A percentile compares a stretch with the other conserved stretches of the same genome.
Conservation (phyloP, 2,113 vertebrate species). For the Baryphthengus martii region DNA sequence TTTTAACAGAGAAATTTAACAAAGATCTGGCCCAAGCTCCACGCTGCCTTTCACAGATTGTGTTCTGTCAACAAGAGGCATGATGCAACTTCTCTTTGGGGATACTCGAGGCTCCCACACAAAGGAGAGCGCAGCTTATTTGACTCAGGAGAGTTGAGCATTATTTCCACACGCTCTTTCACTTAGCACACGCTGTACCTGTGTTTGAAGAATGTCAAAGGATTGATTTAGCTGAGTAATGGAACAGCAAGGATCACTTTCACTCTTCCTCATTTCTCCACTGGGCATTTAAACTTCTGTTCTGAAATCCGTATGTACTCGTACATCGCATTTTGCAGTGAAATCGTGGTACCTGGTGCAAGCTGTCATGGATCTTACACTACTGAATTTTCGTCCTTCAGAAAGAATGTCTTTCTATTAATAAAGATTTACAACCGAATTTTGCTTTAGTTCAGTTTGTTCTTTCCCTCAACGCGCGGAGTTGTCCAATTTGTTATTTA, state of each 20-base stretch:
- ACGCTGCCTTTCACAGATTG: background rate
- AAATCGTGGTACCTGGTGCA: constrained; percentile 50
- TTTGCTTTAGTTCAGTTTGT: background rate
- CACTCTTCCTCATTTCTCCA: constrained; percentile 2
- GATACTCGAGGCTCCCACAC: background rate
- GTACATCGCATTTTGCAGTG: constrained; percentile 20
- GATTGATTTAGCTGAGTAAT: background rate
- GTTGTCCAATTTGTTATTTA: background rate
- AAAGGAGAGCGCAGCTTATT: background rate
- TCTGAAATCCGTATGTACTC: constrained; percentile 19
- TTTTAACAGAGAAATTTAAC: background rate
- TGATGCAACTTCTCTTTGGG: background rate
- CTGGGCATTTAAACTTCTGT: constrained; percentile 47
- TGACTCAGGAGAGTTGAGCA: background rate
- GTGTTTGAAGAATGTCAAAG: background rate
- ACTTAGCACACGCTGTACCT: background rate
- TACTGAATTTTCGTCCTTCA: constrained; percentile 61
- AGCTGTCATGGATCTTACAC: constrained; percentile 46
- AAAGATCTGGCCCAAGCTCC: background rate
- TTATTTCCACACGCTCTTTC: background rate
- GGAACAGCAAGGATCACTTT: constrained; percentile 39
- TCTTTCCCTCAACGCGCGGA: background rate
- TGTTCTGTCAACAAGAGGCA: background rate
- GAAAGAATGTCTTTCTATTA: constrained; percentile 77
- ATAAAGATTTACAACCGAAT: constrained; percentile 73